Evolutionary conservation across 2,113 vertebrate genomes (phyloP).

Genomic region (Eira barbara): DNA sequence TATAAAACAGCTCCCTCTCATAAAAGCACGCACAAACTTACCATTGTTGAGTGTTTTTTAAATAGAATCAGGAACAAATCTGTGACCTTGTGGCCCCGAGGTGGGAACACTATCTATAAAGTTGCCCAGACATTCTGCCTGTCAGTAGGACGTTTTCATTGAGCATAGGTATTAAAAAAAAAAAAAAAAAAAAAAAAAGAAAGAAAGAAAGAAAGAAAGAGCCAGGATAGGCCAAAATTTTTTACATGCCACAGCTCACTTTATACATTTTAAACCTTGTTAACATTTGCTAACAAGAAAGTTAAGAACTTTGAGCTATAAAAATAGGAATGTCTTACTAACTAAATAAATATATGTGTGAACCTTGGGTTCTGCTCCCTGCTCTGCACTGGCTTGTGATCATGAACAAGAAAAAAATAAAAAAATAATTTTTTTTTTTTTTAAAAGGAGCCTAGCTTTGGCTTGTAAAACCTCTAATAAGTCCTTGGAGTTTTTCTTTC

Average conservation of each 20-base stretch:
- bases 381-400: slow-evolving; percentile 68
- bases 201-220: slow-evolving; percentile 63
- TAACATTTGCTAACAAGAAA: slow-evolving; percentile 86
- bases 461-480: slow-evolving; percentile 71
- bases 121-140: slow-evolving; percentile 84
- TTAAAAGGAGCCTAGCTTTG: slow-evolving; percentile 39
- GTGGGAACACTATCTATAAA: slow-evolving; percentile 89
- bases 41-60: slow-evolving; percentile 84
- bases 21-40: slow-evolving; percentile 82
- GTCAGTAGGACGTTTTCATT: slow-evolving; percentile 83
- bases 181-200: slow-evolving; percentile 71
- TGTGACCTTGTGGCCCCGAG: slow-evolving; percentile 86
- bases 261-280: slow-evolving; percentile 83
- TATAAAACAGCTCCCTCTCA: slow-evolving; percentile 80
- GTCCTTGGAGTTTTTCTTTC: slow-evolving; percentile 67
- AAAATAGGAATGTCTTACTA: slow-evolving; percentile 84
- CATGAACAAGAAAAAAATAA: slow-evolving; percentile 60
- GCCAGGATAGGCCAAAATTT: slow-evolving; percentile 79
- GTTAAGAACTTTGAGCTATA: slow-evolving; percentile 82
- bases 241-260: slow-evolving; percentile 81
- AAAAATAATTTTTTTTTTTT: not conserved
- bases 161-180: slow-evolving; percentile 72
- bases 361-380: slow-evolving; percentile 72
- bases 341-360: slow-evolving; percentile 81
- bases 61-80: slow-evolving; percentile 86